Conservation (phyloP, 2,888 invertebrate genomes). For the Aplocera efformata region DNA sequence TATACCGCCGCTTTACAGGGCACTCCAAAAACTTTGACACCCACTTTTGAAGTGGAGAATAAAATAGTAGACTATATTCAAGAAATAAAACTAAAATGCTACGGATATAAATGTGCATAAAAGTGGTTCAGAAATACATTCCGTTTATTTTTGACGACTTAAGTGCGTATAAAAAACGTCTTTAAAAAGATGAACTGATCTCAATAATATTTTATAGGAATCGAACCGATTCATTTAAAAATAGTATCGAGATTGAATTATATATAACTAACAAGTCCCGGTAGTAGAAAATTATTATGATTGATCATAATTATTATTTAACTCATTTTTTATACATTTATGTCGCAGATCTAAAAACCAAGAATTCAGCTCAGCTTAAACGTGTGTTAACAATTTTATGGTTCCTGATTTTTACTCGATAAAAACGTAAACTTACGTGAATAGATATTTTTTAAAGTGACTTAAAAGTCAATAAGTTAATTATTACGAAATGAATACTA, state of each 20-base stretch:
- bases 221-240: not conserved
- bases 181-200: not conserved
- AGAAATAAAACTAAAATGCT: conserved; percentile 48
- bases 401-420: too few species aligned
- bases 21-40: conserved; percentile 24
- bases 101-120: conserved; percentile 35
- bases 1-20: conserved; percentile 25
- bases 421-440: too few species aligned
- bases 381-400: too few species aligned
- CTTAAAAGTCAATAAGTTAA: not conserved
- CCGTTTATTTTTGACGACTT: conserved; percentile 21
- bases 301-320: too few species aligned
- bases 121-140: conserved; percentile 22
- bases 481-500: not conserved
- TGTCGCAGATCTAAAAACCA: too few species aligned
- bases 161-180: conserved; percentile 19
- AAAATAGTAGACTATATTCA: conserved; percentile 36
- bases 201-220: not conserved
- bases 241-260: too few species aligned
- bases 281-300: too few species aligned
- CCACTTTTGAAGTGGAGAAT: conserved; percentile 29
- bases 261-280: too few species aligned
- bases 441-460: too few species aligned
- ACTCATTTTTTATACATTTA: too few species aligned
- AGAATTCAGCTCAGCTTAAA: too few species aligned